These are phyloP conservation scores for Mythimna albipuncta DNA, from an alignment of 2,888 invertebrate genomes.

Conservation along the genomic window DNA sequence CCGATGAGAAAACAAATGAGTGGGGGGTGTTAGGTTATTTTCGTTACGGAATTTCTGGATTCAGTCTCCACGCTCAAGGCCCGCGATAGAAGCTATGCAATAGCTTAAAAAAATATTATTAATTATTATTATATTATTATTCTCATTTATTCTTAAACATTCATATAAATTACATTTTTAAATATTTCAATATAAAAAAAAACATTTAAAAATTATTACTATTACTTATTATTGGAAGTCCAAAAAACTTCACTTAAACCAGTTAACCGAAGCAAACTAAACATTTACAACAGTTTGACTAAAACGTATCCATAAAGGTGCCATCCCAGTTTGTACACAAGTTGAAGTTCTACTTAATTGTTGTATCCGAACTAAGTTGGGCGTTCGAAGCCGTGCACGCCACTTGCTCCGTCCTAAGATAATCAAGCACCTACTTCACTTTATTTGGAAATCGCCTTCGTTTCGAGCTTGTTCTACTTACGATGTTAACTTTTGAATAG, in stretches of 20 bases:
- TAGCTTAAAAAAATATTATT: too few relatives aligned
- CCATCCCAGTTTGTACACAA: slow-evolving; percentile 54
- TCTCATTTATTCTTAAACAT: too few relatives aligned
- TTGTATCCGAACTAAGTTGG: slow-evolving; percentile 62
- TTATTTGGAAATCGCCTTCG: slow-evolving; percentile 45
- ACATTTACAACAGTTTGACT: slow-evolving; percentile 25
- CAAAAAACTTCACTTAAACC: not conserved
- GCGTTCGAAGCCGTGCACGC: slow-evolving; percentile 54
- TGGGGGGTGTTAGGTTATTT: too few relatives aligned
- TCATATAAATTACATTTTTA: too few relatives aligned
- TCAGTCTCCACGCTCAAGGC: too few relatives aligned
- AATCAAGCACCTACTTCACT: slow-evolving; percentile 58
- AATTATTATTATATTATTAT: too few relatives aligned
- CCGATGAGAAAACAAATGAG: too few relatives aligned
- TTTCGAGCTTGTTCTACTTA: slow-evolving; percentile 24
- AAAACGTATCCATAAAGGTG: slow-evolving; percentile 36
- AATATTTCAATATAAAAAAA: too few relatives aligned
- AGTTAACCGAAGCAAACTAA: not conserved
- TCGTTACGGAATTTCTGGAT: too few relatives aligned
- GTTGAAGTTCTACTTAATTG: slow-evolving; percentile 68
- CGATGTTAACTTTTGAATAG: not conserved
- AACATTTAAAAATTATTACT: too few relatives aligned
- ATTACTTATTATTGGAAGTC: too few relatives aligned
- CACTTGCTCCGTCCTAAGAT: slow-evolving; percentile 56
- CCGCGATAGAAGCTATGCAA: too few relatives aligned